phyloP scores from a whole-genome alignment of 2,113 vertebrate species.

The Ciconia maguari region DNA sequence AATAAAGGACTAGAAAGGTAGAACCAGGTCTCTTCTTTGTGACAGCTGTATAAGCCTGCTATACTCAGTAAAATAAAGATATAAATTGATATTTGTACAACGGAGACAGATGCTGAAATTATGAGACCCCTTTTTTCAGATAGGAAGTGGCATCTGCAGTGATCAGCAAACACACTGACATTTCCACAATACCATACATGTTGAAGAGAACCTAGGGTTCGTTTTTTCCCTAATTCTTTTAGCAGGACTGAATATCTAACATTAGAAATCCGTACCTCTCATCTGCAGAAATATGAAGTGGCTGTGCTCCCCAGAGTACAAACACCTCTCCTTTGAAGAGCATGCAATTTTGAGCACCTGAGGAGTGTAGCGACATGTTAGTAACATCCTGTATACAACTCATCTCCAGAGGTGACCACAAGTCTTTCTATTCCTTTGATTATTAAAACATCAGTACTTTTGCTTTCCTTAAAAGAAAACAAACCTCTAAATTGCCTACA shows the following conservation, averaged over 20 bases:
- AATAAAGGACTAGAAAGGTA: neutral
- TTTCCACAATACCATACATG: neutral
- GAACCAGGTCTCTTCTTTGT: neutral
- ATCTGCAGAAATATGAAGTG: neutral
- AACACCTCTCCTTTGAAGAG: neutral
- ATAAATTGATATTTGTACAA: neutral
- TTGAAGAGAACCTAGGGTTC: neutral
- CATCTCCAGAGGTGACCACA: neutral
- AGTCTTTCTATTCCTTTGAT: neutral
- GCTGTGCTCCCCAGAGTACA: rapidly evolving
- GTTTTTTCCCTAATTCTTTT: neutral
- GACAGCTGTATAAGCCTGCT: neutral
- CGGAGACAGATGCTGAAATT: neutral
- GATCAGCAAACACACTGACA: neutral
- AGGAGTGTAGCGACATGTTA: neutral
- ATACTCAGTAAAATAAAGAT: neutral
- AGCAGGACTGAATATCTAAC: neutral
- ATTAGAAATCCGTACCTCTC: neutral
- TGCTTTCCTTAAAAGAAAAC: neutral
- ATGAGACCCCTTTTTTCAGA: neutral
- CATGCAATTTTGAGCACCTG: neutral
- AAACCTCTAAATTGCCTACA: neutral
- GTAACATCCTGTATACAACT: neutral
- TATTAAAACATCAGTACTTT: neutral
- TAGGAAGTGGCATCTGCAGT: neutral